Evolutionary conservation across 2,113 vertebrate species (phyloP).

Genomic region (Thunnus maccoyii): DNA sequence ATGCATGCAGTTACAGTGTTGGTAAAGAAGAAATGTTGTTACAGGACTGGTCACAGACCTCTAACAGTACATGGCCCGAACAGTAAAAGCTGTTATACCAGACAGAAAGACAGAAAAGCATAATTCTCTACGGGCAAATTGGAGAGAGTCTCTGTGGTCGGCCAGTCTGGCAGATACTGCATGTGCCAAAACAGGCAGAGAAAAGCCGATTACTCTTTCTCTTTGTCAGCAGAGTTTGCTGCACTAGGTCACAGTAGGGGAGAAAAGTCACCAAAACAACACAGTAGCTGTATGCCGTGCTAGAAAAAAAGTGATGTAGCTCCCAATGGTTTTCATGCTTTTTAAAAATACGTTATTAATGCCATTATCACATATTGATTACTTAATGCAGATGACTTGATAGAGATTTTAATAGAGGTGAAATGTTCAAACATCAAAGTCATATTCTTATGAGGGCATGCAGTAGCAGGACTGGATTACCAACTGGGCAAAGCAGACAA

Average conservation of each 20-base stretch:
- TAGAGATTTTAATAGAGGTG: no score
- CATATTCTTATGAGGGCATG: neutral
- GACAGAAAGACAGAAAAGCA: neutral
- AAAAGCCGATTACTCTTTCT: slow-evolving; percentile 69
- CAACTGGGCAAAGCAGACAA: neutral
- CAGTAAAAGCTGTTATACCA: neutral
- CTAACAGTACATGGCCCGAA: neutral
- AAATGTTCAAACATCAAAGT: neutral
- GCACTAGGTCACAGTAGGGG: slow-evolving; percentile 38
- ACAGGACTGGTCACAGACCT: neutral
- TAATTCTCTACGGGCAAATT: slow-evolving; percentile 3
- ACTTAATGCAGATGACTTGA: neutral
- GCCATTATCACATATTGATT: neutral
- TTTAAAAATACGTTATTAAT: neutral
- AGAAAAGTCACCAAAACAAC: slow-evolving; percentile 37
- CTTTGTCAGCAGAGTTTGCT: slow-evolving; percentile 60
- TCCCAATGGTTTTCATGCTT: neutral
- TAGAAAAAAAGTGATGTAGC: neutral
- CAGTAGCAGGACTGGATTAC: neutral
- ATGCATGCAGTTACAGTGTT: neutral
- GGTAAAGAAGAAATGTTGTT: neutral
- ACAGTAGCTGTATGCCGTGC: neutral
- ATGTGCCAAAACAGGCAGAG: slow-evolving; percentile 40
- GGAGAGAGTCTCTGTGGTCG: slow-evolving; percentile 1
- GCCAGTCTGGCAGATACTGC: neutral